Evolutionary conservation across 2,113 vertebrate species (phyloP).

Genomic region (Callionymus lyra): DNA sequence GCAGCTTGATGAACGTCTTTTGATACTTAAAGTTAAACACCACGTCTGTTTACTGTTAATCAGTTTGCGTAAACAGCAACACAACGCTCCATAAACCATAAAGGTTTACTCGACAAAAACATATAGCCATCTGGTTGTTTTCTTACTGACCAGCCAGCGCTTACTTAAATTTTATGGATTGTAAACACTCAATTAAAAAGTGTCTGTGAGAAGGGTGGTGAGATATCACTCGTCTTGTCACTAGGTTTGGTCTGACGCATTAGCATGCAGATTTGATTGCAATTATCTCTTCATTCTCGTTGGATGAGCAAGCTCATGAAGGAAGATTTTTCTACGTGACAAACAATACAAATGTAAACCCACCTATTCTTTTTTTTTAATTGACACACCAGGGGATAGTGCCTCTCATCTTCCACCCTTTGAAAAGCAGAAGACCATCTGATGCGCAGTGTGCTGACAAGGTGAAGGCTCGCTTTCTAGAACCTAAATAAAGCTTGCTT

Average conservation of each 20-base stretch:
- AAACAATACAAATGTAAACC: constrained; percentile 29
- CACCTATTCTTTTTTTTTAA: constrained; percentile 39
- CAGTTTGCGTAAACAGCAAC: neutral
- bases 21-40: too few species aligned
- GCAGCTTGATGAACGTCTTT: too few species aligned
- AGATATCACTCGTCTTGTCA: constrained; percentile 37
- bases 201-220: constrained; percentile 12
- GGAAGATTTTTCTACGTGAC: constrained; percentile 8
- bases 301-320: constrained; percentile 15
- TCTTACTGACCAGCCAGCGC: constrained; percentile 17
- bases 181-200: constrained; percentile 39
- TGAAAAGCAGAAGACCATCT: constrained; percentile 27
- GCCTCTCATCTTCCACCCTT: constrained; percentile 33
- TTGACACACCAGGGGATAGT: constrained; percentile 52
- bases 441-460: constrained; percentile 30
- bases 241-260: constrained; percentile 35
- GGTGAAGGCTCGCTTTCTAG: constrained; percentile 37
- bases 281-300: constrained; percentile 13
- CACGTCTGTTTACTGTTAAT: too few species aligned
- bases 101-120: constrained; percentile 37
- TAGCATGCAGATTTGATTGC: constrained; percentile 26
- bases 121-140: constrained; percentile 52
- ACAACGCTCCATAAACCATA: constrained; percentile 15
- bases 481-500: constrained; percentile 16
- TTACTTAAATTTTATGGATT: constrained; percentile 59